Conservation (phyloP, 2,888 invertebrate genomes). For the Mythimna ferrago region DNA sequence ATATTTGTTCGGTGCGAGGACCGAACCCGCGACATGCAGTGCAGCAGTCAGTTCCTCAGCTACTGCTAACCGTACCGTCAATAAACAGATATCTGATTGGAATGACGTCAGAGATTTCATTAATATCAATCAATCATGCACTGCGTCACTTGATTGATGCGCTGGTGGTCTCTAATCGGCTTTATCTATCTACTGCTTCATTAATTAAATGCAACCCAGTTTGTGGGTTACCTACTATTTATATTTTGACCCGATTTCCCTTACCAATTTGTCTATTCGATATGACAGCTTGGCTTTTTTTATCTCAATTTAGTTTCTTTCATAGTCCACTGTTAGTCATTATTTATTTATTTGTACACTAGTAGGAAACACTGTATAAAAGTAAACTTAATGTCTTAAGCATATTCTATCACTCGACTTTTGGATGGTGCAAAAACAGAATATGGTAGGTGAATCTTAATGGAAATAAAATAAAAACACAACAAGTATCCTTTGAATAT, state of each 20-base stretch:
- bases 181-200: slow-evolving; percentile 37
- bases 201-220: slow-evolving; percentile 45
- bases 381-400: too few relatives aligned
- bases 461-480: neutral
- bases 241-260: neutral
- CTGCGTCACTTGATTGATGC: slow-evolving; percentile 46
- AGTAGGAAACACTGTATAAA: too few relatives aligned
- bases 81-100: slow-evolving; percentile 50
- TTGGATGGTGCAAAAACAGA: too few relatives aligned
- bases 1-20: too few relatives aligned
- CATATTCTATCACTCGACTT: too few relatives aligned
- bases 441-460: too few relatives aligned
- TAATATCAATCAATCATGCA: slow-evolving; percentile 53
- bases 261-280: neutral
- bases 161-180: slow-evolving; percentile 48
- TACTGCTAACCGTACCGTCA: neutral
- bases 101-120: slow-evolving; percentile 52
- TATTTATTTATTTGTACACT: too few relatives aligned
- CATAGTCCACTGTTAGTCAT: neutral
- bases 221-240: slow-evolving; percentile 9
- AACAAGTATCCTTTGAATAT: neutral
- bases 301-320: neutral
- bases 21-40: too few relatives aligned
- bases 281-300: neutral
- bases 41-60: too few relatives aligned